Conservation (phyloP, 2,888 invertebrate genomes). For the Cerastis leucographa region DNA sequence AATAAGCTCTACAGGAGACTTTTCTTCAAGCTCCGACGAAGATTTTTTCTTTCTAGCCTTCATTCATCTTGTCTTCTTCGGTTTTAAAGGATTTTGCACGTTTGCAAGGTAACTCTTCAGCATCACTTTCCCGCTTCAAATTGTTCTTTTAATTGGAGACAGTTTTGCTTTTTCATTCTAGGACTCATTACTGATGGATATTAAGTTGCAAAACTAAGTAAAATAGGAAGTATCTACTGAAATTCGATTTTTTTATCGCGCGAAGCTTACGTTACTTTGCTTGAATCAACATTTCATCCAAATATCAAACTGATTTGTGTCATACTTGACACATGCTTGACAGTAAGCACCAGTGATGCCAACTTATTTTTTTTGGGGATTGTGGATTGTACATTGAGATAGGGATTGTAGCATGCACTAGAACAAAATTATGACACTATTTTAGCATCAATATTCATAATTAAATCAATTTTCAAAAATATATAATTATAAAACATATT, state of each 20-base stretch:
- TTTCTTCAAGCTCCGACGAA: conserved; percentile 83
- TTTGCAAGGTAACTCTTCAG: conserved; percentile 67
- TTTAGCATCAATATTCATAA: too few species aligned
- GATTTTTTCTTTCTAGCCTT: conserved; percentile 77
- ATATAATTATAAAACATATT: too few species aligned
- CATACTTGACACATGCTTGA: too few species aligned
- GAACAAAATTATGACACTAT: too few species aligned
- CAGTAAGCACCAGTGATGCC: too few species aligned
- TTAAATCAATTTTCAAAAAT: too few species aligned
- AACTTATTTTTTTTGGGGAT: too few species aligned
- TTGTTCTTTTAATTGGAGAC: conserved; percentile 29
- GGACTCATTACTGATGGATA: conserved; percentile 72
- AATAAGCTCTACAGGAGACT: conserved; percentile 81
- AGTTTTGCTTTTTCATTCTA: conserved; percentile 74
- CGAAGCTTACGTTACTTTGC: neutral
- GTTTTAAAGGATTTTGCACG: conserved; percentile 69
- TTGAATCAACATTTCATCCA: neutral
- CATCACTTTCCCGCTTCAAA: conserved; percentile 68
- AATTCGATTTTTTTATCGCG: neutral
- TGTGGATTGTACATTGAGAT: too few species aligned
- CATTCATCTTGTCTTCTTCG: conserved; percentile 72
- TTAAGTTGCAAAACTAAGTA: neutral
- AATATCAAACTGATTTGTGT: neutral
- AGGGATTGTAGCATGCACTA: too few species aligned
- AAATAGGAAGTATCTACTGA: neutral